Evolutionary conservation across 2,888 invertebrate genomes (phyloP), one percentile per base, ranked within the genome.

Genomic region (Lacanobia wlatinum): DNA sequence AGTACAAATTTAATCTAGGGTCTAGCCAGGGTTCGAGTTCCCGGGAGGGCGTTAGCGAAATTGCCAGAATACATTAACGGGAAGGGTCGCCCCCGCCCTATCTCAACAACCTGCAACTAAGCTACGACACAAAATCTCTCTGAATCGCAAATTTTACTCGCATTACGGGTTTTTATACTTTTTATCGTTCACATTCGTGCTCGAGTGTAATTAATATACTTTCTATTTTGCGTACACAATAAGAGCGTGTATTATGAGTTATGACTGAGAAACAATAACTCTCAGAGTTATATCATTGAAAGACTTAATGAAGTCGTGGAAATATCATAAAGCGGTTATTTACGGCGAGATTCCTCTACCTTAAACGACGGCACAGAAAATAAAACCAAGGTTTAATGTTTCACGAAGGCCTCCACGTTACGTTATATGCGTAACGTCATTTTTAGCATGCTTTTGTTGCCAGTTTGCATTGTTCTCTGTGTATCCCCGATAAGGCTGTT

Each of bases 51-150:
- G 90, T 89, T 90, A 87, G 92, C 88, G 89, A 92, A 94, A 95
- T 94, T 94, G 91, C 91, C 92, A 88, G 95, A 95, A 95, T 95
- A 94, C 92, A 95, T 95, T 94, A 94, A 90, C 87, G 88, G 85
- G 86, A 88, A 91, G 90, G 90, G 90, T 88, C 89, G 87, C 90
- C 84, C 84, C 84, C 90, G 91, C 92, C 92, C 94, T 94, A 94
- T 94, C 94, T 92, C 93, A 92, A 94, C 93, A 91, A 89, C 90
- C 89, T 89, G 91, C 89, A 88, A 86, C 91, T 93, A 91, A 93
- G 91, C 92, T 89, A 89, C 86, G 88, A 83, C 87, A 89, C 89
- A 88, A 90, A 89, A 88, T 90, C 87, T 84, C 82, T 78, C 82
- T 80, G 87, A 91, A 92, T 91, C 86, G 86, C 85, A 89, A 91